phyloP scores from a whole-genome alignment of 2,113 vertebrate species.

The Entosphenus tridentatus region DNA sequence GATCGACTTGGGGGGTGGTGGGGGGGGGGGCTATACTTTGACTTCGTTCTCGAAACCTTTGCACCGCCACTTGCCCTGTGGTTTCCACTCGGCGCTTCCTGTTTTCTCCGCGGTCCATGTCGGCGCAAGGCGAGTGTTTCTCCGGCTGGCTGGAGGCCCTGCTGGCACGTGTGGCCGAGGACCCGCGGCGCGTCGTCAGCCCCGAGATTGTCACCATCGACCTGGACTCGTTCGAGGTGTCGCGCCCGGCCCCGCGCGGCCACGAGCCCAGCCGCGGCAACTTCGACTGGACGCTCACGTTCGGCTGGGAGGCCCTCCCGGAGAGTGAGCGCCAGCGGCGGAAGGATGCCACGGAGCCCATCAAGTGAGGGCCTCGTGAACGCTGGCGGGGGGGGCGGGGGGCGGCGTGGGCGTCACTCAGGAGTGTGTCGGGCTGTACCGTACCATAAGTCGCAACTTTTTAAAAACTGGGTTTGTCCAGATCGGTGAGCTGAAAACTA shows the following conservation, averaged over 20 bases:
- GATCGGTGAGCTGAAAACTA: too few relatives aligned
- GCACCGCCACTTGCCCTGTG: too few relatives aligned
- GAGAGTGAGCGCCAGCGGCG: neutral
- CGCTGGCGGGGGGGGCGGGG: neutral
- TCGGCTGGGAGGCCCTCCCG: neutral
- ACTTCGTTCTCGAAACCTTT: rapidly evolving
- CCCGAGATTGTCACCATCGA: neutral
- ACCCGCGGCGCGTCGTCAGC: constrained; percentile 1
- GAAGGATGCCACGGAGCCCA: neutral
- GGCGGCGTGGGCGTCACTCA: neutral
- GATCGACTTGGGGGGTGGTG: neutral
- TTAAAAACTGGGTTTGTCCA: too few relatives aligned
- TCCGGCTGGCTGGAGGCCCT: constrained; percentile 3
- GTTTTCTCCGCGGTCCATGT: neutral
- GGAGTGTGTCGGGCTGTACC: neutral
- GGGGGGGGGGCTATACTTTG: rapidly evolving
- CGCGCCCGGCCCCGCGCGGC: neutral
- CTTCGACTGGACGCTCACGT: constrained; percentile 2
- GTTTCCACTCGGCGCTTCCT: too few relatives aligned
- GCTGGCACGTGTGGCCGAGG: neutral
- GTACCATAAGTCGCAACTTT: neutral
- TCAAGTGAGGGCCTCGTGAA: neutral
- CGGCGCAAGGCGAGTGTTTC: constrained; percentile 3
- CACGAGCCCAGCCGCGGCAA: constrained; percentile 3
- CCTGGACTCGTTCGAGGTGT: constrained; percentile 1